Evolutionary conservation across 2,888 invertebrate species (phyloP).

Genomic region (Eupeodes luniger): DNA sequence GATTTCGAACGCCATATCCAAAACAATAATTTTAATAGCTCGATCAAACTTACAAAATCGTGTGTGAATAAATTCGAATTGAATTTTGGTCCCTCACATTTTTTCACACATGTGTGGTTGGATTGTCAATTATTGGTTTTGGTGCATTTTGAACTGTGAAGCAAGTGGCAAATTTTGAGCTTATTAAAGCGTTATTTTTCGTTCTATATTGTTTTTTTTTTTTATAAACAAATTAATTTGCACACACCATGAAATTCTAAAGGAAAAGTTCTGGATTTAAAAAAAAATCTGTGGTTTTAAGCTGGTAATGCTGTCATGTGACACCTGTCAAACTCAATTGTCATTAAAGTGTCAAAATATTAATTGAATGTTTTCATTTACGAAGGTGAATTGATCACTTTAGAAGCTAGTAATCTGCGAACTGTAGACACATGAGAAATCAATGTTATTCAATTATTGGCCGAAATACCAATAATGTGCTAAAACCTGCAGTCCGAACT

Average conservation of each 20-base stretch:
- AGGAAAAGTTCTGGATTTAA: background rate
- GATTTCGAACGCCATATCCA: background rate
- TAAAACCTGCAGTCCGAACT: no score
- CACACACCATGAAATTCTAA: background rate
- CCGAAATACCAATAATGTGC: no score
- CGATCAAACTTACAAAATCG: background rate
- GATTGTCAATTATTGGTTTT: slow-evolving; percentile 2
- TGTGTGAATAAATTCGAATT: slow-evolving; percentile 32
- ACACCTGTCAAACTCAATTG: no score
- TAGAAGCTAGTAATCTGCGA: no score
- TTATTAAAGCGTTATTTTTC: slow-evolving; percentile 45
- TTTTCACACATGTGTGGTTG: background rate
- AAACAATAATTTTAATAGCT: slow-evolving; percentile 46
- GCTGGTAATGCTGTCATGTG: no score
- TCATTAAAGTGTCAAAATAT: no score
- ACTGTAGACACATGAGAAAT: no score
- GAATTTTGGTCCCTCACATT: background rate
- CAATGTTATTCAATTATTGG: no score
- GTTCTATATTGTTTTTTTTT: background rate
- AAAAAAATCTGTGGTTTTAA: background rate
- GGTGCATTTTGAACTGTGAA: background rate
- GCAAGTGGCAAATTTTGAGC: slow-evolving; percentile 51
- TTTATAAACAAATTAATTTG: background rate
- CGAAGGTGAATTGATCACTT: no score
- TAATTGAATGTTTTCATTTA: no score